A percentile compares a stretch with the other conserved stretches of the same genome.
phyloP scores from a whole-genome alignment of 2,888 invertebrate species.

The Parapristionchus giblindavisi region DNA sequence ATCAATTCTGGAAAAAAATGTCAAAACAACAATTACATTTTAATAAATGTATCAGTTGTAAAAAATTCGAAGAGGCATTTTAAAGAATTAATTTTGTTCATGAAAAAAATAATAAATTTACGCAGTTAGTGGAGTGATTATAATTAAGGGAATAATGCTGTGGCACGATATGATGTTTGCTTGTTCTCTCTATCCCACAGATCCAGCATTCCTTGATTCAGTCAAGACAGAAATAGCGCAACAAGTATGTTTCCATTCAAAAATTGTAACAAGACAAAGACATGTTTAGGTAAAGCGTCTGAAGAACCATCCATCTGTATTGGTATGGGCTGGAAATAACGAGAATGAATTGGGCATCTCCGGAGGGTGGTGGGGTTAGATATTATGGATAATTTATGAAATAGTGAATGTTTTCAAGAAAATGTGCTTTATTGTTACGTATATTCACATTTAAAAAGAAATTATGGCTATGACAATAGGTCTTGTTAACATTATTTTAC shows the following conservation, averaged over 20 bases:
- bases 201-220: constrained; percentile 78
- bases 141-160: constrained; percentile 82
- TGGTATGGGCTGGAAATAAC: constrained; percentile 92
- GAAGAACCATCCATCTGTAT: constrained; percentile 86
- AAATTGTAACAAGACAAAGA: neutral
- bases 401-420: constrained; percentile 43
- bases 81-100: constrained; percentile 30
- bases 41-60: neutral
- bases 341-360: constrained; percentile 87
- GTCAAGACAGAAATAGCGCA: constrained; percentile 79
- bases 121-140: too few species aligned
- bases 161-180: constrained; percentile 99
- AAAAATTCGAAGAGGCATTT: too few species aligned
- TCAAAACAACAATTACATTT: neutral
- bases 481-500: neutral
- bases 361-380: constrained; percentile 24
- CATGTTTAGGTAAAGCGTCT: constrained; percentile 71
- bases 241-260: constrained; percentile 47
- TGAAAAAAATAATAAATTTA: constrained; percentile 11
- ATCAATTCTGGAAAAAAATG: neutral
- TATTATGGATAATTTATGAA: too few species aligned
- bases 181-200: constrained; percentile 89
- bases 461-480: neutral
- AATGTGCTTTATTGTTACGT: constrained; percentile 31
- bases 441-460: neutral